These are phyloP conservation scores for Drosophila suboccidentalis DNA, from an alignment of 2,888 invertebrate species.

Conservation along the genomic window DNA sequence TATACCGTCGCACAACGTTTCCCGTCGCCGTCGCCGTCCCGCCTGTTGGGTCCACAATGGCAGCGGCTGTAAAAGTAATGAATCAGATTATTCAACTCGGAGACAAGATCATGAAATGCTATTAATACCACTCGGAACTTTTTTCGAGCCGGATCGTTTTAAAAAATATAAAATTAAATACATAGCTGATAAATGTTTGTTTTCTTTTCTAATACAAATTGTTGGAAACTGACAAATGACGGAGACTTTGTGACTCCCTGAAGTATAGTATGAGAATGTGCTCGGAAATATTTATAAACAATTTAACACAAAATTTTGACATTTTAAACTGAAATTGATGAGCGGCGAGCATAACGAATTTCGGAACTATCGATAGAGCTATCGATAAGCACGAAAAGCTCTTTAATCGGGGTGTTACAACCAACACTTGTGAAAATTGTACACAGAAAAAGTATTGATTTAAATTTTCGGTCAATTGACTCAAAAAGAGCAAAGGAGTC, in stretches of 20 bases:
- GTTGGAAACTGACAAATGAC: not conserved
- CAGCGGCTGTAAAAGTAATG: constrained; percentile 34
- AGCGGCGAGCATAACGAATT: not conserved
- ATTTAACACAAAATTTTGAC: not conserved
- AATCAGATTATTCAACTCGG: not conserved
- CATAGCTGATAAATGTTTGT: constrained; percentile 1
- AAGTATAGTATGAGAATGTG: not conserved
- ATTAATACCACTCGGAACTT: not conserved
- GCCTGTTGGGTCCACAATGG: constrained; percentile 42
- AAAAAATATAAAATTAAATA: constrained; percentile 14
- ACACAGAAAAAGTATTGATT: too few species aligned
- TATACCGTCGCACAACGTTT: constrained; percentile 83
- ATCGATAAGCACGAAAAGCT: not conserved
- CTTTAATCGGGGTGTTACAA: too few species aligned
- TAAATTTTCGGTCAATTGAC: too few species aligned
- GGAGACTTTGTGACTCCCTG: not conserved
- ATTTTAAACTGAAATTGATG: not conserved
- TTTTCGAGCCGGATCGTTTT: not conserved
- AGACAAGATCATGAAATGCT: not conserved
- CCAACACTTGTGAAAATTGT: too few species aligned
- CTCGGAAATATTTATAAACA: not conserved
- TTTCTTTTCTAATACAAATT: not conserved
- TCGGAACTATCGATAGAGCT: not conserved
- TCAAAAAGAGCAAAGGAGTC: too few species aligned
- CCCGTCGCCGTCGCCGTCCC: constrained; percentile 6